Conservation (phyloP, 2,113 vertebrate genomes). For the Aleadryas rufinucha region DNA sequence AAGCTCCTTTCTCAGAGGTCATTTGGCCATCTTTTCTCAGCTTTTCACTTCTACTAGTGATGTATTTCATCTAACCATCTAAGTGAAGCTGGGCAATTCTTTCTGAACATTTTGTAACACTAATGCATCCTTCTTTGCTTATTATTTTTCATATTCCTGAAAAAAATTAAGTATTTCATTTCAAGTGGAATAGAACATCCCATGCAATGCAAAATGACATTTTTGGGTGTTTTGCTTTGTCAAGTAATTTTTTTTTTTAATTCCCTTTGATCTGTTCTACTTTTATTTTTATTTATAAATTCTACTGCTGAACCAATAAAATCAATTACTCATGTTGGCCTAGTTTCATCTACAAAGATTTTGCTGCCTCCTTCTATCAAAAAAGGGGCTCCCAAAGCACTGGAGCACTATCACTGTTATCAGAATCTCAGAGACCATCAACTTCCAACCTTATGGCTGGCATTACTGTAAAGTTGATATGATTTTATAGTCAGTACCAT, state of each 20-base stretch:
- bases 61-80: neutral
- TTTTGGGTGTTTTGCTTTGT: slow-evolving; percentile 8
- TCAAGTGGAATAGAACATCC: neutral
- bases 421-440: neutral
- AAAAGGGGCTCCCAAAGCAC: neutral
- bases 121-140: neutral
- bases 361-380: neutral
- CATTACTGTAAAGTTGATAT: neutral
- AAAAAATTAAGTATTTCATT: neutral
- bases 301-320: slow-evolving; percentile 37
- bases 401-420: neutral
- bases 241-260: neutral
- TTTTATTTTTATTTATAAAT: slow-evolving; percentile 30
- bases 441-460: neutral
- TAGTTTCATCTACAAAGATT: slow-evolving; percentile 11
- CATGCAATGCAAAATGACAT: neutral
- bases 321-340: neutral
- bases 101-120: neutral
- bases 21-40: neutral
- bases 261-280: slow-evolving; percentile 17
- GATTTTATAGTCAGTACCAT: neutral
- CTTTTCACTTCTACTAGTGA: neutral
- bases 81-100: neutral
- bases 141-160: neutral
- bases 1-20: neutral